Evolutionary conservation across 2,797 vertebrate species (phyloP), one percentile per base, ranked within the genome.

Genomic region (Oreochromis grahami): DNA sequence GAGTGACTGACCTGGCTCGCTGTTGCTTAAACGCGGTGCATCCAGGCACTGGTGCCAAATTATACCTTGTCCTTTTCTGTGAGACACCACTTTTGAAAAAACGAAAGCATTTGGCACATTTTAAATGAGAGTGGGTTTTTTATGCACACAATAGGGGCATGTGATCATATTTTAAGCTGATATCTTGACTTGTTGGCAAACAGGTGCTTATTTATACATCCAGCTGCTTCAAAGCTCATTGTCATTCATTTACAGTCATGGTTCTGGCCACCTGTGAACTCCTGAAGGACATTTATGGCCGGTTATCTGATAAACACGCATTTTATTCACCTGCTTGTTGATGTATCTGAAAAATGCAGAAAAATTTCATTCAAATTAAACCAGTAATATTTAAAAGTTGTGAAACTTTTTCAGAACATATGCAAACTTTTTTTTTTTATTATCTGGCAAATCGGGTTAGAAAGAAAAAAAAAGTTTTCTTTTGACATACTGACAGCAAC

Each of bases 1-100:
- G 17, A 74, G 26, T 50, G 45, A 32, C 70, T 8, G 45, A 50
- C 45, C 26, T 50, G 70, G 26, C 17, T 74, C 26, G 0, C 15
- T 50, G 0, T 0, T 74, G 17, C 10, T 32, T 50, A 32, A 74
- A 6, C 1, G 1, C 0, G 5, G 32, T 74, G 6, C 70, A 74
- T 74, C 43, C 45, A 74, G 26, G 11, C 70, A 29, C 70, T 74
- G 70, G 10, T 50, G 11, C 70, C 26, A n/a, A 74, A 74, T 19
- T 50, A 50, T 29, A 32, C 26, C 1, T n/a, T n/a, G 43, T 48
- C 41, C 43, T 48, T 74, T 74, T n/a, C 43, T 32, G 43, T 12
- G 26, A 50, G 68, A 32, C 43, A 48, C 26, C 70, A 50, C n/a
- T n/a, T n/a, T 8, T 29, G 43, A 50, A 48, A 74, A 70, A 45